Percentiles rank a stretch among this genome's conserved stretches.
phyloP scores from a whole-genome alignment of 1,140 invertebrate genomes.

The Matsumurasca onukii region DNA sequence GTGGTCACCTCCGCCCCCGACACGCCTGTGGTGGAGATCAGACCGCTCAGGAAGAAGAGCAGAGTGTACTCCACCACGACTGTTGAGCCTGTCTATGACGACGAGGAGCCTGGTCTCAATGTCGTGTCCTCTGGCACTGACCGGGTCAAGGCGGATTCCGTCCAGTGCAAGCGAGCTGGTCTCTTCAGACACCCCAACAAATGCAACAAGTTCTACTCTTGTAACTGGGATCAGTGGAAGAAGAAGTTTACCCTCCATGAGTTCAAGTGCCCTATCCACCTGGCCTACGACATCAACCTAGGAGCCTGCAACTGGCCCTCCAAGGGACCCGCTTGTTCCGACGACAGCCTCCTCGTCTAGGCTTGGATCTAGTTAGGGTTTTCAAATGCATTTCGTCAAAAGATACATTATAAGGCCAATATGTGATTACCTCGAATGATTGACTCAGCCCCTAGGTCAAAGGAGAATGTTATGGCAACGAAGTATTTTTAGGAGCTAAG shows the following conservation, averaged over 20 bases:
- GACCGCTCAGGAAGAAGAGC: constrained; percentile 32
- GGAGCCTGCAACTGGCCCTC: constrained; percentile 83
- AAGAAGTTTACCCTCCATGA: constrained; percentile 75
- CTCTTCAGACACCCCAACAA: constrained; percentile 79
- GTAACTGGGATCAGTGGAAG: constrained; percentile 79
- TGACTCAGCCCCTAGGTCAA: too few species aligned
- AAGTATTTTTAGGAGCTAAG: too few species aligned
- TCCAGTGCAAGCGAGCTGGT: constrained; percentile 73
- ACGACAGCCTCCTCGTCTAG: constrained; percentile 65
- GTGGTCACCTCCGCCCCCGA: constrained; percentile 7
- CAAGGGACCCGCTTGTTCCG: constrained; percentile 73
- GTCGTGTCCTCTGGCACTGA: constrained; percentile 48
- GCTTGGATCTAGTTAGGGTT: too few species aligned
- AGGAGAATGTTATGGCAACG: too few species aligned
- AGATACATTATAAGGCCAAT: too few species aligned
- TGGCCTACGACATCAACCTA: constrained; percentile 72
- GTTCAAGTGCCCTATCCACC: constrained; percentile 78
- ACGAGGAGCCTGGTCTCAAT: constrained; percentile 46
- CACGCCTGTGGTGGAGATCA: constrained; percentile 38
- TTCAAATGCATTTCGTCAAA: too few species aligned
- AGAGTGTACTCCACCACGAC: constrained; percentile 30
- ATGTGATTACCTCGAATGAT: too few species aligned
- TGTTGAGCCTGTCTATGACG: neutral
- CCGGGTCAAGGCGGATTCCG: constrained; percentile 59
- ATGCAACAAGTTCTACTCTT: constrained; percentile 84